phyloP scores from a whole-genome alignment of 2,888 invertebrate species.

The Entomobrya proxima region DNA sequence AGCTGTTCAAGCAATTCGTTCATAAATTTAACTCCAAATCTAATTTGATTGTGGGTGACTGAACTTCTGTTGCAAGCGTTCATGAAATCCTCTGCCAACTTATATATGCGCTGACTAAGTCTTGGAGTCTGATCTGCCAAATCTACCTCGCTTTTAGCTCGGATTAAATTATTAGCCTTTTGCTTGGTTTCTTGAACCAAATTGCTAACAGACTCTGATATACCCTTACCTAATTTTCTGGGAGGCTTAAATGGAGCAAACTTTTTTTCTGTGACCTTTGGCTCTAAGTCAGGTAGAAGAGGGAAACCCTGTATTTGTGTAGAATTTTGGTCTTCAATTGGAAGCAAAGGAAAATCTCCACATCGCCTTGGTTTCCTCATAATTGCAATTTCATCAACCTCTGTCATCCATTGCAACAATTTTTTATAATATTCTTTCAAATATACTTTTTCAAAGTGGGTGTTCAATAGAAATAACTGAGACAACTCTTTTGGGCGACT shows the following conservation, averaged over 20 bases:
- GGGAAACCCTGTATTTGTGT: background rate
- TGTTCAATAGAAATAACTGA: background rate
- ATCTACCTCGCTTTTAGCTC: background rate
- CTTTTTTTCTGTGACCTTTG: background rate
- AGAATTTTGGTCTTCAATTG: background rate
- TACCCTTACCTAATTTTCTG: no score
- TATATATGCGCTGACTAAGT: background rate
- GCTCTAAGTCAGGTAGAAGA: background rate
- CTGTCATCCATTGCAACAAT: background rate
- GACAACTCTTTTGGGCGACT: background rate
- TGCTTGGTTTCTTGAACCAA: no score
- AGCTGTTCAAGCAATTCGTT: background rate
- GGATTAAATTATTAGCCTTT: background rate
- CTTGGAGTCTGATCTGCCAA: background rate
- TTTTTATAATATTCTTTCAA: background rate
- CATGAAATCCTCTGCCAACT: background rate
- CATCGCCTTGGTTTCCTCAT: background rate
- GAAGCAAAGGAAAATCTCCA: conserved; percentile 13
- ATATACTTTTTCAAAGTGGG: conserved; percentile 6
- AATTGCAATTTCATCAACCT: no score
- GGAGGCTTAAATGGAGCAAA: no score
- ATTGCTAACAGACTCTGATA: no score
- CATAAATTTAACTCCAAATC: background rate
- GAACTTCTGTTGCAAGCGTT: background rate
- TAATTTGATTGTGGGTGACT: background rate